Evolutionary conservation across 2,888 invertebrate species (phyloP), one percentile per base, ranked within the genome.

Genomic region (Sarcophaga variegata): DNA sequence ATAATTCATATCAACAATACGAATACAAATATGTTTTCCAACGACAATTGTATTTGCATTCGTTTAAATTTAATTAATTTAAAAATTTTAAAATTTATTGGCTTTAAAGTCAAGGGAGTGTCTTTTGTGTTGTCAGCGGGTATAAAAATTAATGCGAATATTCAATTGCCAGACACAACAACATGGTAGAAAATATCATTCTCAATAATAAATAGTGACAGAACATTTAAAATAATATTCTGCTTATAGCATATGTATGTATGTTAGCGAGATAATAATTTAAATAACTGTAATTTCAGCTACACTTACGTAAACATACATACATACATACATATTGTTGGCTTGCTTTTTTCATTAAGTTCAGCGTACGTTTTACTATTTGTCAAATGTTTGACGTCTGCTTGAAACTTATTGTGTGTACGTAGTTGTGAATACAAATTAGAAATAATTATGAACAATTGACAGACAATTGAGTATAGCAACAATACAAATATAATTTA

Each of bases 11-110:
- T 37, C 37, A 37, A 3, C 37, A 37, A 10, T 37, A 37, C 37
- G 37, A 8, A 2, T 37, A 37, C 10, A 37, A 37, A 37, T 37
- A 37, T 37, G 37, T 37, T 37, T 37, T 10, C 8, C 8, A 14
- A 17, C 12, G 17, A 54, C 17, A 14, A 3, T 54, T 17, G 54
- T 54, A 54, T 54, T 54, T 54, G 54, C 54, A 54, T 54, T 54
- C 62, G n/a, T 20, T 62, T 62, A 62, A 20, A 20, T 20, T 80
- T 80, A 80, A 72, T 80, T 72, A 80, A 80, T 66, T 72, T 20
- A 72, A 60, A 64, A 25, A 64, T 14, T 4, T 70, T 59, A 47
- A 11, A 14, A 66, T 25, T 17, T 60, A 62, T 78, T 62, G 22
- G 62, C 17, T 63, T 20, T 45, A 45, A 62, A 74, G 17, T 25